Percentiles rank a stretch among this genome's conserved stretches.
phyloP scores from a whole-genome alignment of 2,888 invertebrate genomes.

The Limenitis arthemis region DNA sequence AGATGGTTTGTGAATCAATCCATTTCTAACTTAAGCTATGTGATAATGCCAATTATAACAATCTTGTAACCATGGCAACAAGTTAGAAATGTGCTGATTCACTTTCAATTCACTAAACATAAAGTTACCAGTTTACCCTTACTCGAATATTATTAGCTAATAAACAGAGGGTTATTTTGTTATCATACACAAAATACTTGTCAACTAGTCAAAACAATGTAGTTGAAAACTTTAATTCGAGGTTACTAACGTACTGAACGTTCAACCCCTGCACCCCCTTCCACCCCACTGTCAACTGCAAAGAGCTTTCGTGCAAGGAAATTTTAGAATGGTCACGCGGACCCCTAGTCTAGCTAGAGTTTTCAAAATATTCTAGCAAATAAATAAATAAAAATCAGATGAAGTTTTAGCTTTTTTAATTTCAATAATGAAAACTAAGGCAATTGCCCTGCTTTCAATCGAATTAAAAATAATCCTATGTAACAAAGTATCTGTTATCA shows the following conservation, averaged over 20 bases:
- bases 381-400: too few relatives aligned
- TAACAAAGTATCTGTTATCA: too few relatives aligned
- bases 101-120: neutral
- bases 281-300: constrained; percentile 55
- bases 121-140: neutral
- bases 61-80: too few relatives aligned
- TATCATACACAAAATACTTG: constrained; percentile 28
- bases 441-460: too few relatives aligned
- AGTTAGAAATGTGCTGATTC: too few relatives aligned
- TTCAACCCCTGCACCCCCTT: constrained; percentile 33
- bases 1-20: too few relatives aligned
- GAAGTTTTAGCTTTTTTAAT: too few relatives aligned
- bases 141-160: constrained; percentile 10
- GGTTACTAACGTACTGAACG: constrained; percentile 49
- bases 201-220: constrained; percentile 47
- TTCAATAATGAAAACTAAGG: too few relatives aligned
- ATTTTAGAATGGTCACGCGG: constrained; percentile 53
- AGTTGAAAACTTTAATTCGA: constrained; percentile 52
- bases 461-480: too few relatives aligned
- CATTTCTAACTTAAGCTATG: too few relatives aligned
- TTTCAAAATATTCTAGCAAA: too few relatives aligned
- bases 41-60: too few relatives aligned
- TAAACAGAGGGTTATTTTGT: constrained; percentile 16
- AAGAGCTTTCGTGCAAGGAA: constrained; percentile 56
- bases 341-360: constrained; percentile 32